Evolutionary conservation across 2,888 invertebrate species (phyloP).

Genomic region (Eupithecia pulchellata): DNA sequence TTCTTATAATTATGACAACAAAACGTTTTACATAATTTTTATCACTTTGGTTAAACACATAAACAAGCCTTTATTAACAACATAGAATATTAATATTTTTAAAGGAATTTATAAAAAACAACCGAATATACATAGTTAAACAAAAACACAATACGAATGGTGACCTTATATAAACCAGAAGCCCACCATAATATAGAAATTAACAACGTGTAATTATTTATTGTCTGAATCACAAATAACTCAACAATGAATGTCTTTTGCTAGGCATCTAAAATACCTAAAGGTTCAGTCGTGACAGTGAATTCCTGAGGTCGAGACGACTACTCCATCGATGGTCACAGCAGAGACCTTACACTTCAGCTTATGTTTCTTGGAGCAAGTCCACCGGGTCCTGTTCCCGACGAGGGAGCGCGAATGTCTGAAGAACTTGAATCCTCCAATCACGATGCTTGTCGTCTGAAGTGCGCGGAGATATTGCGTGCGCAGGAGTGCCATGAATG

Average conservation of each 20-base stretch:
- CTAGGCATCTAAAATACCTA: neutral
- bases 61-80: no score
- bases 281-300: slow-evolving; percentile 60
- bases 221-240: neutral
- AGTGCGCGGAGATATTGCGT: slow-evolving; percentile 62
- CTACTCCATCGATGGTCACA: slow-evolving; percentile 71
- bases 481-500: slow-evolving; percentile 65
- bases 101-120: neutral
- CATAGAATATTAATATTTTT: no score
- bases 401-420: slow-evolving; percentile 74
- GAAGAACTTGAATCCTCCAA: slow-evolving; percentile 76
- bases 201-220: neutral
- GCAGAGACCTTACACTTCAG: slow-evolving; percentile 76
- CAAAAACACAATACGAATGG: neutral
- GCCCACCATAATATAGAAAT: neutral
- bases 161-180: neutral
- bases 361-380: slow-evolving; percentile 76
- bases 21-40: no score
- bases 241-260: neutral
- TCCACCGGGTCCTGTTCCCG: slow-evolving; percentile 77
- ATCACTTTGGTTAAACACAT: no score
- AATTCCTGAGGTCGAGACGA: slow-evolving; percentile 68
- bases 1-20: no score
- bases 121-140: neutral
- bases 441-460: slow-evolving; percentile 66